These are phyloP conservation scores for Tympanoctomys barrerae DNA, from an alignment of 2,797 vertebrate genomes.

Conservation along the genomic window DNA sequence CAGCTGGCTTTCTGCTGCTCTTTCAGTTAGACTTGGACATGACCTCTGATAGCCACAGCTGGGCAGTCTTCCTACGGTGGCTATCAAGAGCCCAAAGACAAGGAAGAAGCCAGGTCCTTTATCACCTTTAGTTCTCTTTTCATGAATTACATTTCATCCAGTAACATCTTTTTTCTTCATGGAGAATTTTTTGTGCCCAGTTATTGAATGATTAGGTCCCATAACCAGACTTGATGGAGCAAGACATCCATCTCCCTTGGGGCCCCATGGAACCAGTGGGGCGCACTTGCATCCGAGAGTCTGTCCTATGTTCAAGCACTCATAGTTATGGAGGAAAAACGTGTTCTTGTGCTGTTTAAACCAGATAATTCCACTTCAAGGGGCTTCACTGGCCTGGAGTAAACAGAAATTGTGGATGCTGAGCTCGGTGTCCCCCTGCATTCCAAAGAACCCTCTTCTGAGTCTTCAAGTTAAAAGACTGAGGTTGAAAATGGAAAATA, in stretches of 20 bases:
- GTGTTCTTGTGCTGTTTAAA: background rate
- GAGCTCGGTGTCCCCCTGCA: background rate
- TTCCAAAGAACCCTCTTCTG: background rate
- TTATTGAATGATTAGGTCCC: background rate
- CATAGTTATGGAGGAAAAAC: background rate
- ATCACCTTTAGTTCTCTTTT: background rate
- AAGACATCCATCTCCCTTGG: background rate
- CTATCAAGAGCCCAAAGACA: background rate
- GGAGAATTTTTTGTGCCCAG: background rate
- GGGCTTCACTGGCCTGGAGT: background rate
- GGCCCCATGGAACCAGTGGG: background rate
- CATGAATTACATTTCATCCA: background rate
- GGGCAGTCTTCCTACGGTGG: background rate
- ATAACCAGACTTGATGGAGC: background rate
- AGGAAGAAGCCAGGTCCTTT: background rate
- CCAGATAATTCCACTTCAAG: background rate
- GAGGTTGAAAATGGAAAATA: too few relatives aligned
- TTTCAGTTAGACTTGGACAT: background rate
- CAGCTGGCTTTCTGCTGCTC: slow-evolving; percentile 2
- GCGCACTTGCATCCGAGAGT: background rate
- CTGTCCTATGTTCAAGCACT: background rate
- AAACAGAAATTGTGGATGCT: background rate
- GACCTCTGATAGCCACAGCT: background rate
- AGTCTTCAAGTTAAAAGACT: background rate
- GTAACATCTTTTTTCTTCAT: background rate